These are phyloP conservation scores for Crenuchus spilurus DNA, from an alignment of 2,797 vertebrate species.

Conservation along the genomic window DNA sequence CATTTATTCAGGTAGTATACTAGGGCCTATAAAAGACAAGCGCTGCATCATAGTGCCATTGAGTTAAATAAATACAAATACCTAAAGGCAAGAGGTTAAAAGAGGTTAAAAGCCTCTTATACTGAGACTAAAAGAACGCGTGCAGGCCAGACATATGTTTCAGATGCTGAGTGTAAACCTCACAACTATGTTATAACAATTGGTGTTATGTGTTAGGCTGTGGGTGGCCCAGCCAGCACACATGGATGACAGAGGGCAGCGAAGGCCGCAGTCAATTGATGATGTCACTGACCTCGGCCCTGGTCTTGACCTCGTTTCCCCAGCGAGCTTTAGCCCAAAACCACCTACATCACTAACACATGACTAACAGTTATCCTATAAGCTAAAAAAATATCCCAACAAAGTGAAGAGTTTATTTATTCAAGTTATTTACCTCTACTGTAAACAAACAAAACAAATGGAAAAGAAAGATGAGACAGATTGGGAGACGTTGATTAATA, in stretches of 20 bases:
- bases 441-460: constrained; percentile 35
- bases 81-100: no score
- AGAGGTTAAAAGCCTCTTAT: no score
- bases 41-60: no score
- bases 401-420: constrained; percentile 22
- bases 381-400: neutral
- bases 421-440: constrained; percentile 26
- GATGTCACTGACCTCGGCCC: constrained; percentile 30
- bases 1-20: no score
- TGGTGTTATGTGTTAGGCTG: constrained; percentile 19
- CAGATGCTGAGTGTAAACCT: constrained; percentile 17
- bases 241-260: constrained; percentile 29
- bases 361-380: neutral
- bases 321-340: neutral
- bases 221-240: constrained; percentile 37
- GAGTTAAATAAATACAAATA: no score
- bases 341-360: constrained; percentile 9
- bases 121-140: neutral
- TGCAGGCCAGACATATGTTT: constrained; percentile 26
- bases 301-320: constrained; percentile 12
- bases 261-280: constrained; percentile 7
- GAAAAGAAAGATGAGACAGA: constrained; percentile 4
- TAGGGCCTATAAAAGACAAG: no score
- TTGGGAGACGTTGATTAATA: constrained; percentile 22
- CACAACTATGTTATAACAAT: constrained; percentile 16